Base-by-base conservation (phyloP, 2,797 vertebrate genomes). In the Dicrostonyx torquatus region DNA sequence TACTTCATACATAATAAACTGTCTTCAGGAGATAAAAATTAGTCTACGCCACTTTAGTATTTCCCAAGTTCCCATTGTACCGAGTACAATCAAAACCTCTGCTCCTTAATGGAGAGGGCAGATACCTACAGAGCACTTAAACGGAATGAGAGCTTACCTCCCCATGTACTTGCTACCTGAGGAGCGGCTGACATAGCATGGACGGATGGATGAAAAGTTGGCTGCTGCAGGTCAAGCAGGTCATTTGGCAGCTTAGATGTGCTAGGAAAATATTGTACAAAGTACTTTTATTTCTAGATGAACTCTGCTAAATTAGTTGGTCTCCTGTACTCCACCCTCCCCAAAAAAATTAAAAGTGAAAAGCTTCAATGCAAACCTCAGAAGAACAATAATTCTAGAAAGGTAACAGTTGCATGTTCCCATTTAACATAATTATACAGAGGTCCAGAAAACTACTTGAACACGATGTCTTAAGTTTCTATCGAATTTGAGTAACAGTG, bases 201-300 rank as follows among this genome's bases (percentile, higher is more conserved):
- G 97, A 99, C 98, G 96, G 99, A 97, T 6, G 99, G 98, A 97
- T 99, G 99, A 98, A 99, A 99, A 89, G 99, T 98, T 95, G 99
- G 99, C 98, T 99, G 99, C 97, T 99, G 99, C 97, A 99, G 98
- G 98, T 99, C 99, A 98, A 99, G 99, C 96, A 99, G 98, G 98
- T 99, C 99, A 92, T 98, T 99, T 98, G 99, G 99, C 98, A 99
- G 98, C 98, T 99, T 99, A 97, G 99, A 99, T 97, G 98, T 98
- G 98, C 99, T 99, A 98, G 31, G 97, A 97, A 97, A 93, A 97
- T 82, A 98, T 98, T 98, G 97, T 78, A 94, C 92, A 93, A 98
- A 98, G 92, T 24, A 82, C 68, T 95, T 97, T 96, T 96, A 97
- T 94, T 95, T 77, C 85, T 64, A 91, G 43, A 70, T 85, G 55